phyloP scores from a whole-genome alignment of 2,888 invertebrate genomes.

The Venustoraphidia nigricollis region DNA sequence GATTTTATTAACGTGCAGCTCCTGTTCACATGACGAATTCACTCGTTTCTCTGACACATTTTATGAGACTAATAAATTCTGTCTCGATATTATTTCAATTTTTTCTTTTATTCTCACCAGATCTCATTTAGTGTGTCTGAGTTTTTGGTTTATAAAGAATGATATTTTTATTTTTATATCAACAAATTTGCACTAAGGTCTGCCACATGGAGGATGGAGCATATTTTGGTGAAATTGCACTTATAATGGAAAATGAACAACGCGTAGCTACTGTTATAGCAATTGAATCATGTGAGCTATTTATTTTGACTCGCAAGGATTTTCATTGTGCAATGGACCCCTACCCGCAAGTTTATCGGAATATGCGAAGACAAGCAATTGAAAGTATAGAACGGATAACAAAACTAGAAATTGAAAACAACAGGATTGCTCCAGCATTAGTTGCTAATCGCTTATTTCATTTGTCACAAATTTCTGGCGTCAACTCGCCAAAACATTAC shows the following conservation, averaged over 20 bases:
- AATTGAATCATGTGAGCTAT: conserved; percentile 28
- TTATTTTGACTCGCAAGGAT: conserved; percentile 22
- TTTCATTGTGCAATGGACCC: conserved; percentile 24
- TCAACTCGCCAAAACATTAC: no score
- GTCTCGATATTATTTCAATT: no score
- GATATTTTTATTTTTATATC: not conserved
- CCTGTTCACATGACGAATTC: not conserved
- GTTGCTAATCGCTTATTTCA: no score
- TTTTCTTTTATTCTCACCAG: no score
- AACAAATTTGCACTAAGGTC: conserved; percentile 18
- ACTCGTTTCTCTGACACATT: no score
- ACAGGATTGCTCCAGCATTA: no score
- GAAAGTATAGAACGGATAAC: not conserved
- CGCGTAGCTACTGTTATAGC: conserved; percentile 27
- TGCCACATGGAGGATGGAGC: conserved; percentile 31
- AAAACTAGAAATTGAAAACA: no score
- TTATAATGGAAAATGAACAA: conserved; percentile 26
- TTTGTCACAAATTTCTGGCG: no score
- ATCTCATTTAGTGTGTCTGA: no score
- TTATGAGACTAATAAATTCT: no score
- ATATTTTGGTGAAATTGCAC: conserved; percentile 30
- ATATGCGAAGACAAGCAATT: conserved; percentile 12
- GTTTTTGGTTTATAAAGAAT: no score
- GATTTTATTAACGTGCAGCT: not conserved
- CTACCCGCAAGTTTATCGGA: conserved; percentile 23